Evolutionary conservation across 2,888 invertebrate species (phyloP), one percentile per base, ranked within the genome.

Genomic region (Notodonta ziczac): DNA sequence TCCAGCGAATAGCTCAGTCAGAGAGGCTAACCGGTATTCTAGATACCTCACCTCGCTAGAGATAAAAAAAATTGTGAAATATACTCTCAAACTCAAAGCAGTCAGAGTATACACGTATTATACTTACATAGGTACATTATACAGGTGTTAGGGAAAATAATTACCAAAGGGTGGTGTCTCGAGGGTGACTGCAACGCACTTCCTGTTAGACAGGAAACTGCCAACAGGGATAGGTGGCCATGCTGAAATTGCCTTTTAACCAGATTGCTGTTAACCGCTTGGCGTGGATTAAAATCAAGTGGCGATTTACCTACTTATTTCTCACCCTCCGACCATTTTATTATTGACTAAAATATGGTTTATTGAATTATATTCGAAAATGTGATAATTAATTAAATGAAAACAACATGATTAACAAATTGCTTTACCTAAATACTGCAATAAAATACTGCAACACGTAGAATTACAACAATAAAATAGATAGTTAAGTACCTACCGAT

Each of bases 241-340:
- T 70, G 74, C 66, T 80, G 75, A 78, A 80, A 80, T 81, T 80
- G 80, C 74, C 77, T 78, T 78, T 78, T 81, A 80, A 80, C 69
- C 63, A 73, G 72, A 81, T 81, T 74, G 77, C 72, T 70, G 62
- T 73, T 70, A 81, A 77, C 73, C 72, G 67, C 73, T 72, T 73
- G 72, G 77, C 63, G 64, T 73, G 72, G 72, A 77, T 76, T 77
- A 70, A 72, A 78, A 78, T 77, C 66, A 75, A 65, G 67, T 70
- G 68, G 74, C 74, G 70, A 76, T 72, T 74, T 72, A 24, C 1
- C 24, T 24, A 63, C 69, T 63, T 57, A 60, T 57, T 58, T 59
- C 57, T 59, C 60, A 56, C 52, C 32, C 56, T 51, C 51, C 9
- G 51, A n/a, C 10, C 12, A 51, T 24, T 51, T 8, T 0, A 9